A percentile compares a stretch with the other conserved stretches of the same genome.
Evolutionary conservation across 2,888 invertebrate species (phyloP).

Genomic region (Cryptus viduatorius): DNA sequence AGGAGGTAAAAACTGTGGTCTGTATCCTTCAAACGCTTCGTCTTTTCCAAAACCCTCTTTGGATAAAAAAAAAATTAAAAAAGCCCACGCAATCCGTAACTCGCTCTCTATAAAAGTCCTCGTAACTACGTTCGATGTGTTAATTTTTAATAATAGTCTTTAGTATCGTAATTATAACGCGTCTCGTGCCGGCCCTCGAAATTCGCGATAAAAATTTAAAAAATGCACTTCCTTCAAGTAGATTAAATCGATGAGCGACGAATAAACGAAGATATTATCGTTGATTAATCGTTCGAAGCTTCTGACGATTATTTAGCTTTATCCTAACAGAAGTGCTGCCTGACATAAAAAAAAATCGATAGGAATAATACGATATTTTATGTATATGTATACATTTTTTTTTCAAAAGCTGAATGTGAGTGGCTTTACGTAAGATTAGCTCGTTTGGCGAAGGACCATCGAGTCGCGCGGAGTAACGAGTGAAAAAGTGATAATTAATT

Average conservation of each 20-base stretch:
- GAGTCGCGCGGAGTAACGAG: conserved; percentile 2
- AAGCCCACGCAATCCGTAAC: conserved; percentile 27
- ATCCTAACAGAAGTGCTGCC: conserved; percentile 75
- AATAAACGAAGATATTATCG: conserved; percentile 22
- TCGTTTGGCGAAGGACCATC: conserved; percentile 59
- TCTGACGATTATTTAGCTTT: conserved; percentile 48
- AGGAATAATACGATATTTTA: conserved; percentile 39
- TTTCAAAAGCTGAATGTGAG: conserved; percentile 63
- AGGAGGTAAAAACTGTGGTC: conserved; percentile 99
- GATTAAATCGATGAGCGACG: conserved; percentile 2
- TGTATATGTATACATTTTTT: conserved; percentile 42
- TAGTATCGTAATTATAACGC: no score
- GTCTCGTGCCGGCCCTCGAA: no score
- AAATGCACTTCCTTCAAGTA: no score
- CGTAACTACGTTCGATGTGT: conserved; percentile 5
- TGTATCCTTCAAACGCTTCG: conserved; percentile 87
- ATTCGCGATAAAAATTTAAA: conserved; percentile 26
- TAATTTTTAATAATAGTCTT: not conserved
- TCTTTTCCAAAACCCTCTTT: conserved; percentile 26
- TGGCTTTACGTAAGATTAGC: conserved; percentile 53
- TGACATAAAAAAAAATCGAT: conserved; percentile 61
- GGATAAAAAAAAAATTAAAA: no score
- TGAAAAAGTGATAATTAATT: not conserved
- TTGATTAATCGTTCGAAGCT: not conserved
- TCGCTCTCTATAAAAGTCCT: conserved; percentile 35